phyloP scores from a whole-genome alignment of 2,797 vertebrate genomes.

The Sebastes nivosus region DNA sequence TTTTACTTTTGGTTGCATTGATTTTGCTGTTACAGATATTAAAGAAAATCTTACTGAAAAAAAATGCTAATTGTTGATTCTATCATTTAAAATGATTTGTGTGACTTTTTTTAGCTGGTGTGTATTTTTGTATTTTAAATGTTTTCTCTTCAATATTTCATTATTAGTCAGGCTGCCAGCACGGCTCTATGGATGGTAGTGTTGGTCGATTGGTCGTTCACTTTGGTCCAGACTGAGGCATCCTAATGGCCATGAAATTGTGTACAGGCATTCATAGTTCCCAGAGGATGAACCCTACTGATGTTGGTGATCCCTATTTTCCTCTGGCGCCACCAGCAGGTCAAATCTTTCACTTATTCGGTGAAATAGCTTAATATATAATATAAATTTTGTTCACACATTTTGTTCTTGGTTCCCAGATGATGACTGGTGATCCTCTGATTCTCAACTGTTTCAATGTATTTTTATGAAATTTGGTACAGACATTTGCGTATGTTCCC shows the following conservation, averaged over 20 bases:
- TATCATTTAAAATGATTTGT: background rate
- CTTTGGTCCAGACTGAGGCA: background rate
- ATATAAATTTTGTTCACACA: background rate
- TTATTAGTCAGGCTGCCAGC: background rate
- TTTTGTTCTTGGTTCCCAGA: background rate
- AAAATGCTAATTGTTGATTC: background rate
- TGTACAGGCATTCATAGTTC: background rate
- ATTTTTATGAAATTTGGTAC: background rate
- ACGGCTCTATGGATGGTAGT: background rate
- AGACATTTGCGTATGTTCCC: too few species aligned
- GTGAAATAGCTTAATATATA: background rate
- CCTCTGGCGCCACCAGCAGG: background rate
- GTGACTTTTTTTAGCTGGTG: background rate
- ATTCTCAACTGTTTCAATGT: background rate
- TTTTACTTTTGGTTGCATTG: conserved; percentile 77
- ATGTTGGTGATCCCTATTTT: background rate
- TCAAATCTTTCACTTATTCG: background rate
- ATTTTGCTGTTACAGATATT: conserved; percentile 80
- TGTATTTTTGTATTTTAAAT: background rate
- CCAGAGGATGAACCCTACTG: background rate
- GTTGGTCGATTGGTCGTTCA: background rate
- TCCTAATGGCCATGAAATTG: background rate
- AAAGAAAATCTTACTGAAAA: conserved; percentile 69
- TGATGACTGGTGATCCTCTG: background rate
- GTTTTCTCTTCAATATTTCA: background rate